These are phyloP conservation scores for Nebria brevicollis DNA, from an alignment of 2,888 invertebrate species.

Conservation along the genomic window DNA sequence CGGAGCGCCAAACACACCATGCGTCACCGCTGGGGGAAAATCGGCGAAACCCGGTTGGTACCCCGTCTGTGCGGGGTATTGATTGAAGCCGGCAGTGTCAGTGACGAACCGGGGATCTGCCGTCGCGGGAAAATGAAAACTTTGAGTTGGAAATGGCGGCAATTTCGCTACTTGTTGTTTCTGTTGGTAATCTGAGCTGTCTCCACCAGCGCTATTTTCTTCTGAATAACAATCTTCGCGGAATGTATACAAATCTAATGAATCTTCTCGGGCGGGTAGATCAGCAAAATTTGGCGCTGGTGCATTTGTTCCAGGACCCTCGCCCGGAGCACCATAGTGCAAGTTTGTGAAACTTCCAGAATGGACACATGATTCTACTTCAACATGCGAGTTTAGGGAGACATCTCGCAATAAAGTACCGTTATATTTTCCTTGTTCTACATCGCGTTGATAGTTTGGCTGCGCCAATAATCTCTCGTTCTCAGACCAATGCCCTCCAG, in stretches of 20 bases:
- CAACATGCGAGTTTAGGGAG: slow-evolving; percentile 67
- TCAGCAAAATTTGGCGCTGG: slow-evolving; percentile 58
- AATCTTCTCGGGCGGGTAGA: slow-evolving; percentile 67
- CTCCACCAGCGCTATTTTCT: slow-evolving; percentile 57
- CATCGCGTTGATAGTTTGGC: slow-evolving; percentile 54
- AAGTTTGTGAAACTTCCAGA: slow-evolving; percentile 75
- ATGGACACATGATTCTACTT: slow-evolving; percentile 73
- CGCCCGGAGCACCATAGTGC: slow-evolving; percentile 70
- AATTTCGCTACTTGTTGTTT: slow-evolving; percentile 40
- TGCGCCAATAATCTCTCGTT: slow-evolving; percentile 60
- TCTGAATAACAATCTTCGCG: slow-evolving; percentile 71
- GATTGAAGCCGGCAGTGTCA: slow-evolving; percentile 52
- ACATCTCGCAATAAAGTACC: slow-evolving; percentile 66
- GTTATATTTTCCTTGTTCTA: slow-evolving; percentile 56
- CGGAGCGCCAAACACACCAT: slow-evolving; percentile 57
- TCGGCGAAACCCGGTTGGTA: slow-evolving; percentile 59
- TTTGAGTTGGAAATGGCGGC: slow-evolving; percentile 54
- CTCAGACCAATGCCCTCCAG: slow-evolving; percentile 64
- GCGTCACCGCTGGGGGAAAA: slow-evolving; percentile 62
- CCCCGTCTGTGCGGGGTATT: slow-evolving; percentile 52
- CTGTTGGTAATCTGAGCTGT: neutral
- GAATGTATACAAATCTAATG: slow-evolving; percentile 70
- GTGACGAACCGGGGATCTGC: slow-evolving; percentile 57
- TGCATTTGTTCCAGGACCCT: slow-evolving; percentile 57
- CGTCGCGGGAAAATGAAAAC: slow-evolving; percentile 57